A percentile compares a stretch with the other conserved stretches of the same genome.
Evolutionary conservation across 2,888 invertebrate genomes (phyloP).

Genomic region (Ophion costatus): DNA sequence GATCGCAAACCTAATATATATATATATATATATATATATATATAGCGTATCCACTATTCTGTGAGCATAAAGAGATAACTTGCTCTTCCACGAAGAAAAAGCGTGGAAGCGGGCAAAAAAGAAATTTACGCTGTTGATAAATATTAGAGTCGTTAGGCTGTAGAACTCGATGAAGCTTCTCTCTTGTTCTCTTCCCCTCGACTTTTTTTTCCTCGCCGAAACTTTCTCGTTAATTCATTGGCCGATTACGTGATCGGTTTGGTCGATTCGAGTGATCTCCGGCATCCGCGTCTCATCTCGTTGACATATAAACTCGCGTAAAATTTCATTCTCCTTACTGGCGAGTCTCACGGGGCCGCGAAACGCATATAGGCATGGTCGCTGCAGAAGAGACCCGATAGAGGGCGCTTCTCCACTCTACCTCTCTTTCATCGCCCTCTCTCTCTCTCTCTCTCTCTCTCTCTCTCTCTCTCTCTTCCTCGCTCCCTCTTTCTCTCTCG

Average conservation of each 20-base stretch:
- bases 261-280: conserved; percentile 5
- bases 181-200: conserved; percentile 37
- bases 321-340: conserved; percentile 13
- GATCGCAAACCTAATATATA: conserved; percentile 79
- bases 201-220: neutral
- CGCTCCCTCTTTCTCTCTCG: conserved; percentile 1
- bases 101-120: neutral
- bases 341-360: conserved; percentile 1
- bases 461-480: conserved; percentile 11
- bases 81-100: neutral
- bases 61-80: neutral
- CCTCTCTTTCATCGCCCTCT: too few species aligned
- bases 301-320: conserved; percentile 35
- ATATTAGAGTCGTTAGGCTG: conserved; percentile 35
- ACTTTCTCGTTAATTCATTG: conserved; percentile 19
- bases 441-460: neutral
- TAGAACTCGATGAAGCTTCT: conserved; percentile 76
- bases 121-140: conserved; percentile 37
- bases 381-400: conserved; percentile 50
- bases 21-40: neutral
- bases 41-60: neutral
- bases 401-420: conserved; percentile 33
- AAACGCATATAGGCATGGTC: conserved; percentile 24
- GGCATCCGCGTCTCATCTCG: conserved; percentile 37
- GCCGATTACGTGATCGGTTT: conserved; percentile 48